Conservation (phyloP, 2,113 vertebrate genomes). For the Anhinga anhinga region DNA sequence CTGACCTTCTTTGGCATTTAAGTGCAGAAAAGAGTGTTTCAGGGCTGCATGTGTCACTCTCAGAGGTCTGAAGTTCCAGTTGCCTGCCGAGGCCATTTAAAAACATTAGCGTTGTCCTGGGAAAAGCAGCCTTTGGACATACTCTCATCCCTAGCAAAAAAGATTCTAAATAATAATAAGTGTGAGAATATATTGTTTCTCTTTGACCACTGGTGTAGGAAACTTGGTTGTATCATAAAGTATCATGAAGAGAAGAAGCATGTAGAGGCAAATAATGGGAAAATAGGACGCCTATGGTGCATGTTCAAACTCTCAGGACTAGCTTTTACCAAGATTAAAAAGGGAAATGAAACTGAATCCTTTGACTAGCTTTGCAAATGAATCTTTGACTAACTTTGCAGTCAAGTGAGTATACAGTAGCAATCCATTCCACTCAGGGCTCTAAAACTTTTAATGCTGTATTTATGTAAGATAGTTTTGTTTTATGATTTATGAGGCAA, state of each 20-base stretch:
- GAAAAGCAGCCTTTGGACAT: slow-evolving; percentile 53
- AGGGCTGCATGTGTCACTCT: slow-evolving; percentile 49
- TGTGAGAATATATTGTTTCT: slow-evolving; percentile 65
- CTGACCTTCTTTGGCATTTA: slow-evolving; percentile 48
- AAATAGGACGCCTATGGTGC: slow-evolving; percentile 59
- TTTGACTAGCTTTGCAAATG: slow-evolving; percentile 48
- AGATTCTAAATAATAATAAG: slow-evolving; percentile 72
- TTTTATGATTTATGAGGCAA: slow-evolving; percentile 22
- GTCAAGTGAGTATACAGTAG: slow-evolving; percentile 42
- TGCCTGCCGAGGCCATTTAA: slow-evolving; percentile 54
- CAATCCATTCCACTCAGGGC: slow-evolving; percentile 29
- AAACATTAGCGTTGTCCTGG: slow-evolving; percentile 51
- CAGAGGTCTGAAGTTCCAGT: slow-evolving; percentile 55
- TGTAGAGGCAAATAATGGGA: slow-evolving; percentile 57
- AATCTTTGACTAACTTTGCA: slow-evolving; percentile 59
- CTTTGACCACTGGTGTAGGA: slow-evolving; percentile 61
- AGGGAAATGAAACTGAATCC: slow-evolving; percentile 34
- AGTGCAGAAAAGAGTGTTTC: slow-evolving; percentile 61
- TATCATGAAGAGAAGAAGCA: slow-evolving; percentile 44
- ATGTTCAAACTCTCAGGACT: slow-evolving; percentile 55
- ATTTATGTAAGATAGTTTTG: slow-evolving; percentile 47
- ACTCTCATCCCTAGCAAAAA: slow-evolving; percentile 67
- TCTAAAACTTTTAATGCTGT: slow-evolving; percentile 41
- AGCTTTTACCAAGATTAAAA: slow-evolving; percentile 69
- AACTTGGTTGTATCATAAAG: slow-evolving; percentile 49